phyloP scores from a whole-genome alignment of 2,113 vertebrate genomes.

The Rafetus swinhoei region DNA sequence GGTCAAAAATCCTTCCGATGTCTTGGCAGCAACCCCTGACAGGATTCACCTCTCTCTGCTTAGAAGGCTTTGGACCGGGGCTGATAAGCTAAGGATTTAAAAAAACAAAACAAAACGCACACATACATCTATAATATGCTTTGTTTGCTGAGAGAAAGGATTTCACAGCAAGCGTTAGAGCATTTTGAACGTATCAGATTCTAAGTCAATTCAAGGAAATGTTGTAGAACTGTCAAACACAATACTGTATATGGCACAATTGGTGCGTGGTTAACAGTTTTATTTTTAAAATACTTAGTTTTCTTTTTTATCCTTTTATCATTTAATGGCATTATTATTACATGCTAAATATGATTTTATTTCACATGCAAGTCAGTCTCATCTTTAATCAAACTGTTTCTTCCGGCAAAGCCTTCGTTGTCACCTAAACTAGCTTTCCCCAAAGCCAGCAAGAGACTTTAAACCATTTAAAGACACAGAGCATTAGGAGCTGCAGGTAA shows the following conservation, averaged over 20 bases:
- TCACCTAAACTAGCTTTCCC: constrained; percentile 83
- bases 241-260: constrained; percentile 62
- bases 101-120: constrained; percentile 66
- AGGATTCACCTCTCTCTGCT: constrained; percentile 85
- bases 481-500: constrained; percentile 80
- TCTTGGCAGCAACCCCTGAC: constrained; percentile 90
- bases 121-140: constrained; percentile 41
- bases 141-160: constrained; percentile 78
- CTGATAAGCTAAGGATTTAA: constrained; percentile 79
- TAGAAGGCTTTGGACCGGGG: constrained; percentile 86
- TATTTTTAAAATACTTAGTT: constrained; percentile 55
- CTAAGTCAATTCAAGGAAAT: constrained; percentile 61
- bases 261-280: constrained; percentile 78
- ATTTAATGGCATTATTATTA: constrained; percentile 55
- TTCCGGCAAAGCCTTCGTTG: constrained; percentile 88
- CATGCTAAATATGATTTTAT: constrained; percentile 57
- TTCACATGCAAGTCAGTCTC: constrained; percentile 59
- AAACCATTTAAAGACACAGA: constrained; percentile 82
- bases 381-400: constrained; percentile 76
- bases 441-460: constrained; percentile 79
- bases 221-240: constrained; percentile 76
- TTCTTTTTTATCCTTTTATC: constrained; percentile 56
- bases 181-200: constrained; percentile 71
- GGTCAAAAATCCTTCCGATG: constrained; percentile 99
- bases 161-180: constrained; percentile 90